These are phyloP conservation scores for Monomorium pharaonis DNA, from an alignment of 1,140 invertebrate genomes.

Conservation along the genomic window DNA sequence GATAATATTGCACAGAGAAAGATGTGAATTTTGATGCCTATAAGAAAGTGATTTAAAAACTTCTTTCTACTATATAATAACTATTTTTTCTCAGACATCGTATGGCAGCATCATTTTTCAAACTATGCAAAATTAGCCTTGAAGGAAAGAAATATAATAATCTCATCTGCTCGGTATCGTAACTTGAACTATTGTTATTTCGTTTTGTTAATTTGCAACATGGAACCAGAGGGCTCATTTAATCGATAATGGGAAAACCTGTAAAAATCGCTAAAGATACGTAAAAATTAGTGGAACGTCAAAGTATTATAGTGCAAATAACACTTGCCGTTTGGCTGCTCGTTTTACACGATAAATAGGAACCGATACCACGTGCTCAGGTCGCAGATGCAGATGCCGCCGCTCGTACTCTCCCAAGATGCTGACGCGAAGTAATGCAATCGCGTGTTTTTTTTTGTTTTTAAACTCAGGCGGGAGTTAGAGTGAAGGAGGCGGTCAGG, in stretches of 20 bases:
- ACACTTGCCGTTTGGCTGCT: slow-evolving; percentile 60
- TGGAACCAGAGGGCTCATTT: neutral
- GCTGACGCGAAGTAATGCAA: neutral
- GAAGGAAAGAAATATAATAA: neutral
- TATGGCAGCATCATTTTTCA: neutral
- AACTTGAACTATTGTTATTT: neutral
- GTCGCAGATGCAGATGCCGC: slow-evolving; percentile 63
- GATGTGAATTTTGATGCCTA: neutral
- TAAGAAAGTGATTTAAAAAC: slow-evolving; percentile 1
- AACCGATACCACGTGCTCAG: slow-evolving; percentile 80
- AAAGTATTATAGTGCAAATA: slow-evolving; percentile 50
- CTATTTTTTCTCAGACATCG: neutral
- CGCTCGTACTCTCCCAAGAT: neutral
- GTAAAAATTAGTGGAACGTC: slow-evolving; percentile 37
- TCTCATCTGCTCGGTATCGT: neutral
- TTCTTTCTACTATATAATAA: neutral
- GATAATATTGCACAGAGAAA: neutral
- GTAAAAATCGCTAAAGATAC: slow-evolving; percentile 23
- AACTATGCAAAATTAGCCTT: neutral
- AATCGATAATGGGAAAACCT: slow-evolving; percentile 26
- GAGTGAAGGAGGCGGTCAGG: slow-evolving; percentile 94
- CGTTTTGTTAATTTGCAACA: neutral
- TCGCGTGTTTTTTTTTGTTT: too few relatives aligned
- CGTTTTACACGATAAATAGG: slow-evolving; percentile 75
- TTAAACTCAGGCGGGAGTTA: slow-evolving; percentile 92